Evolutionary conservation across 2,888 invertebrate genomes (phyloP).

Genomic region (Leucophenga montana): DNA sequence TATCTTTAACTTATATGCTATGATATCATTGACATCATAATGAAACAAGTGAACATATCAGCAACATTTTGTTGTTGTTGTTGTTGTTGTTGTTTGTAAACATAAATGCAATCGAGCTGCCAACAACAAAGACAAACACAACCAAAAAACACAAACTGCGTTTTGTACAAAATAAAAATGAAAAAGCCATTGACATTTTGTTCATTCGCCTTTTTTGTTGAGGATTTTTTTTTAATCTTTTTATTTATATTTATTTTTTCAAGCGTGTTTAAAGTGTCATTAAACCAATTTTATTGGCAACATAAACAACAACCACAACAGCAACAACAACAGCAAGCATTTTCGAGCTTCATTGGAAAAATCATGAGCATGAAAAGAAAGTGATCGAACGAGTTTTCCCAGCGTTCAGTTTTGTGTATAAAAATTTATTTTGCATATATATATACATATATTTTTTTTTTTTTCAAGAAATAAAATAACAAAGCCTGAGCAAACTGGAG

Average conservation of each 20-base stretch:
- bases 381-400: constrained; percentile 8
- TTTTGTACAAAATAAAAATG: too few relatives aligned
- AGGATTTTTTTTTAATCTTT: constrained; percentile 1
- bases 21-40: constrained; percentile 40
- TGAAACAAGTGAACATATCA: constrained; percentile 19
- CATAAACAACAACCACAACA: constrained; percentile 24
- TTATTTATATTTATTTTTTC: constrained; percentile 6
- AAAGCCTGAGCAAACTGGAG: background rate
- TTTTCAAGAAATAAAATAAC: constrained; percentile 2
- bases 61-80: constrained; percentile 27
- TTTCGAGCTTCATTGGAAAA: background rate
- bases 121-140: background rate
- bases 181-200: constrained; percentile 58
- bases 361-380: constrained; percentile 7
- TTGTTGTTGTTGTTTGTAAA: constrained; percentile 16
- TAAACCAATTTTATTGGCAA: constrained; percentile 33
- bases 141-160: too few relatives aligned
- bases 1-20: too few relatives aligned
- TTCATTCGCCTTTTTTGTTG: constrained; percentile 52
- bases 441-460: background rate
- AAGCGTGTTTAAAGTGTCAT: constrained; percentile 33
- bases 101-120: background rate
- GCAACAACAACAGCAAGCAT: background rate
- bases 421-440: background rate
- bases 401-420: background rate